Conservation (phyloP, 2,888 invertebrate species). For the Zelleria hepariella region DNA sequence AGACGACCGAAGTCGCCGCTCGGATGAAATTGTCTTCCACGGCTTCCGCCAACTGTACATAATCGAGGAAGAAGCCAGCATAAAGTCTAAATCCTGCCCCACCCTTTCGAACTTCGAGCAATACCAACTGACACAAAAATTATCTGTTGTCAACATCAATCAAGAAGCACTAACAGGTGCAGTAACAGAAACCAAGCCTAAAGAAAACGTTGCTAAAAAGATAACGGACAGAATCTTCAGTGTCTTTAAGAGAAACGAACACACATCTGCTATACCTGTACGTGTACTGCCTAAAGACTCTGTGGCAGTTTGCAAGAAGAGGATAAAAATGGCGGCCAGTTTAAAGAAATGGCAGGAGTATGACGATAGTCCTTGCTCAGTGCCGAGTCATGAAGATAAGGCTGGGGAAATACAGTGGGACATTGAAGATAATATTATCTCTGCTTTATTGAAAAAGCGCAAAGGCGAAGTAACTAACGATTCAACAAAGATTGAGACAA, state of each 20-base stretch:
- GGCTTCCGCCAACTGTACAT: not conserved
- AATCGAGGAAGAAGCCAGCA: not conserved
- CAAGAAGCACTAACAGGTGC: no score
- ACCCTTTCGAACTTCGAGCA: not conserved
- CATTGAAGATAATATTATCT: not conserved
- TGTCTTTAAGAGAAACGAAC: not conserved
- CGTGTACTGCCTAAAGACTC: not conserved
- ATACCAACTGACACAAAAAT: not conserved
- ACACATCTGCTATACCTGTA: not conserved
- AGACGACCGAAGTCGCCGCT: not conserved
- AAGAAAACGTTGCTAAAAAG: not conserved
- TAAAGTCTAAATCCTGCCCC: not conserved
- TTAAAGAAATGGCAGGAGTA: not conserved
- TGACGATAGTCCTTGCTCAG: not conserved
- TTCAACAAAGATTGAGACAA: not conserved
- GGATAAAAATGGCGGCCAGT: not conserved
- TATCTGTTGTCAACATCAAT: not conserved
- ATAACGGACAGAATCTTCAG: not conserved
- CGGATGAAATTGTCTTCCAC: not conserved
- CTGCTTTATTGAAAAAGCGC: not conserved
- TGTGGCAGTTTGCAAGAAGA: not conserved
- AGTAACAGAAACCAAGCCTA: not conserved
- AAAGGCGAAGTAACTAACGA: not conserved
- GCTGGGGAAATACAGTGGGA: not conserved
- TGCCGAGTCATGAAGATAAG: not conserved